Base-by-base conservation (phyloP, 2,888 invertebrate genomes). In the Acleris literana region DNA sequence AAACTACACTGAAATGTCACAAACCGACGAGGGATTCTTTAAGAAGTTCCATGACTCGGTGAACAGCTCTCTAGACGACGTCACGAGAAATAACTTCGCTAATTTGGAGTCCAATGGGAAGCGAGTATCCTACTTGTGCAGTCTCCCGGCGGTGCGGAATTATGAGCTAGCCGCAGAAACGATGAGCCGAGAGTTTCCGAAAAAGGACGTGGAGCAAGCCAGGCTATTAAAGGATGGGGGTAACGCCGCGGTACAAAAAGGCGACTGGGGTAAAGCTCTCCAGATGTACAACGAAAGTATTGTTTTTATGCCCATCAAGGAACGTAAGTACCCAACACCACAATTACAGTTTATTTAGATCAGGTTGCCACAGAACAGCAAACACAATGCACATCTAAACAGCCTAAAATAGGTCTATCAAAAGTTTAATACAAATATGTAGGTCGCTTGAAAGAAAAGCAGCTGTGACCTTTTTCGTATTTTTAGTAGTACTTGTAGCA, bases 211-310 rank as follows among this genome's bases (percentile, higher is more conserved):
- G 7, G 89, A 93, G 64, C 91, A 92, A 76, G 95, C 96, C 9
- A 87, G 93, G n/a, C 87, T 91, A 68, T 85, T 94, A 44, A 97
- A 97, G 85, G 93, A 94, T 73, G 93, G 93, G 67, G 97, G 97
- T 3, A 97, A 97, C 78, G 90, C 93, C 68, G 94, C 94, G 5
- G 97, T 97, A 75, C 95, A 95, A 72, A 94, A 93, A 73, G 95
- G 95, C 61, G 94, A 96, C 72, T 96, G 95, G 93, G 79, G 85
- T 39, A 94, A 93, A 73, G 96, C 97, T 1, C 87, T 97, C 80
- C 88, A 94, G 43, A 83, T 94, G 52, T 97, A 97, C 83, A 95
- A 94, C 68, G 93, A 94, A 74, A 95, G 95, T 71, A 95, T 96
- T 78, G 83, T 95, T 25, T 87, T 94, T 58, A 92, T 95, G 80